Evolutionary conservation across 1,140 invertebrate species (phyloP), one percentile per base, ranked within the genome.

Genomic region (Megalopta genalis): DNA sequence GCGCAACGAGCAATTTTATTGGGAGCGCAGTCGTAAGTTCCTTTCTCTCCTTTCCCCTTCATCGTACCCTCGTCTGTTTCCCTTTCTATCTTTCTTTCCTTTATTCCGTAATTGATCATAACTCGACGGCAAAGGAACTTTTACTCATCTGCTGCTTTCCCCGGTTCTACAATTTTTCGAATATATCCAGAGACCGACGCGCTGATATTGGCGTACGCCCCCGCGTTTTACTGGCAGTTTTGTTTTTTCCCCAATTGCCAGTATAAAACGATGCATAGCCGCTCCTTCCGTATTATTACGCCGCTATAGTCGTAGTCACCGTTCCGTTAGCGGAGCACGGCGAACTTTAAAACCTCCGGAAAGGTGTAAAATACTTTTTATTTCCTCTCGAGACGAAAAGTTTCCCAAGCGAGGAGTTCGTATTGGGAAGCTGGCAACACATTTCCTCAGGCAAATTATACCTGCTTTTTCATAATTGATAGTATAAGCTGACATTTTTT

Each of bases 1-100:
- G 52, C 10, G 69, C 66, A 39, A n/a, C 82, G 82, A 54, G 52
- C 42, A 67, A 81, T 85, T 85, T 85, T 84, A 85, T 81, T 73
- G 52, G 46, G 52, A 49, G 39, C 54, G 59, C 66, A 65, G 82
- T 66, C 82, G 60, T 71, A 66, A 80, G 57, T 68, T 54, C 54
- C 67, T 54, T 62, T 46, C 59, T 72, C 42, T 72, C 25, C 12
- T 16, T n/a, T 25, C 59, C 21, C 42, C 4, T 16, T 6, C 49
- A 0, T 14, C 10, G 9, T 46, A n/a, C 14, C 14, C 42, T 46
- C 39, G 32, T 32, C 1, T 32, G 1, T 4, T 32, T 32, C 32
- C 32, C 32, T 4, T 32, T 42, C 39, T 8, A 3, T 46, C 42
- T 46, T 32, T 32, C 49, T 23, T 37, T 39, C 46, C 32, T 27